phyloP scores from a whole-genome alignment of 2,888 invertebrate genomes.

The Bellardia bayeri region DNA sequence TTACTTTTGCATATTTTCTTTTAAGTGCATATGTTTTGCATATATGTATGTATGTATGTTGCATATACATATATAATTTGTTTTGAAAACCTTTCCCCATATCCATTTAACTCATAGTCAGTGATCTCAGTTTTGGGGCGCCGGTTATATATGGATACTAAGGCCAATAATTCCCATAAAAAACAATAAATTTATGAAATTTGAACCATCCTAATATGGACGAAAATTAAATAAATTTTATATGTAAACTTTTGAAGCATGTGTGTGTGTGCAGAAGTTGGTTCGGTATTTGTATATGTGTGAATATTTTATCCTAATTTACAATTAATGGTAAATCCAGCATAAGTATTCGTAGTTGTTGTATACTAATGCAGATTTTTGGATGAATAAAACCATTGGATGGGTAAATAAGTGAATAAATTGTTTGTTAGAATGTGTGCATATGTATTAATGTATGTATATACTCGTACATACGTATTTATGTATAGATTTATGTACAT shows the following conservation, averaged over 20 bases:
- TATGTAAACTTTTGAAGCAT: constrained; percentile 29
- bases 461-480: background rate
- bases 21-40: too few relatives aligned
- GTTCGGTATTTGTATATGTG: constrained; percentile 59
- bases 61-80: too few relatives aligned
- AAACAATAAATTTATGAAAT: background rate
- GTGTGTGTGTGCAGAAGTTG: constrained; percentile 23
- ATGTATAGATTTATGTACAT: background rate
- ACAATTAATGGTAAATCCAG: constrained; percentile 82
- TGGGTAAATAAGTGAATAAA: constrained; percentile 58
- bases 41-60: too few relatives aligned
- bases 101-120: too few relatives aligned
- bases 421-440: constrained; percentile 10
- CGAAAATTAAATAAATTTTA: constrained; percentile 36
- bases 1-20: too few relatives aligned
- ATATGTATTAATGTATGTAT: too few relatives aligned
- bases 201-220: constrained; percentile 20
- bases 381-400: constrained; percentile 57
- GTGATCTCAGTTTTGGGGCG: too few relatives aligned
- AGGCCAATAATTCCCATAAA: too few relatives aligned
- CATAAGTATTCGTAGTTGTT: constrained; percentile 75
- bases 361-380: constrained; percentile 55
- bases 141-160: too few relatives aligned
- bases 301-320: constrained; percentile 80
- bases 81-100: too few relatives aligned